Conservation (phyloP, 2,888 invertebrate species). For the Sarcophaga caerulescens region DNA sequence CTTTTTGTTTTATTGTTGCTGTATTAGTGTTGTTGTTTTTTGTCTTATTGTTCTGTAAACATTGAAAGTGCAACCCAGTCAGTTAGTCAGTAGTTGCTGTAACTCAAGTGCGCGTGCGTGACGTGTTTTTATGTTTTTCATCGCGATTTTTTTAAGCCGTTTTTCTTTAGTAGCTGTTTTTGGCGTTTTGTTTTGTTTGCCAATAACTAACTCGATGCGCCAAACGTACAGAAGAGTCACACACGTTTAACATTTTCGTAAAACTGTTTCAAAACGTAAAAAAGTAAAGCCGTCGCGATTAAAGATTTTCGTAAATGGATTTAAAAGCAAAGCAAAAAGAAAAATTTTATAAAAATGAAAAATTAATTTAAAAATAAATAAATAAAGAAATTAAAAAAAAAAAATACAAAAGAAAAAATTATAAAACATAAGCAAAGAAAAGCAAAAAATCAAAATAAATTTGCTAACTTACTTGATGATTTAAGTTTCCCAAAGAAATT, state of each 20-base stretch:
- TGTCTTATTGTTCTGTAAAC: conserved; percentile 63
- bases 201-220: conserved; percentile 14
- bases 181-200: conserved; percentile 40
- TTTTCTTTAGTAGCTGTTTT: conserved; percentile 12
- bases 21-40: conserved; percentile 43
- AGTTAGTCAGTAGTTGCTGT: conserved; percentile 73
- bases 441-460: no score
- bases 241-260: background rate
- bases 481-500: no score
- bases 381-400: background rate
- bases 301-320: background rate
- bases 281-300: conserved; percentile 23
- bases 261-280: background rate
- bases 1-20: conserved; percentile 37
- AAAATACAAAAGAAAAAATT: no score
- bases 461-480: no score
- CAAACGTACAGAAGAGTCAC: background rate
- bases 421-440: no score
- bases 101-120: conserved; percentile 78
- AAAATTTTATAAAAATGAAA: background rate
- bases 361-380: conserved; percentile 1
- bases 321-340: no score
- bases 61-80: conserved; percentile 54
- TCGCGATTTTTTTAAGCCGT: conserved; percentile 53
- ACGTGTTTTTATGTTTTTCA: conserved; percentile 68